These are phyloP conservation scores for Agrochola macilenta DNA, from an alignment of 2,888 invertebrate species.

Conservation along the genomic window DNA sequence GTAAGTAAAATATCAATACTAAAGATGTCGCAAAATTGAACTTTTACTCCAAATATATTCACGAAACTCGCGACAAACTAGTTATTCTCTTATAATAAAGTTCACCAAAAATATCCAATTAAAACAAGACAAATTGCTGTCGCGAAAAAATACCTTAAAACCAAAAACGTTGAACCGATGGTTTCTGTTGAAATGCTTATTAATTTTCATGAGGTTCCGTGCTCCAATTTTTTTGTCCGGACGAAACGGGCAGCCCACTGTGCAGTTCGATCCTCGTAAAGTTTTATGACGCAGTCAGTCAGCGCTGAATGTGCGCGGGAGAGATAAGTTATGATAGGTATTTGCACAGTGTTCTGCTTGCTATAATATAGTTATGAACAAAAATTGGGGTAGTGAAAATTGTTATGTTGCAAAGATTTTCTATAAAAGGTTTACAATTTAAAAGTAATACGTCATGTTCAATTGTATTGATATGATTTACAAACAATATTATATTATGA, in stretches of 20 bases:
- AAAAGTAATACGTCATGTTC: not conserved
- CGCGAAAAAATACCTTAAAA: conserved; percentile 68
- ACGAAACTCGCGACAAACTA: conserved; percentile 27
- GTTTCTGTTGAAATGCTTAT: conserved; percentile 70
- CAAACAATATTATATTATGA: too few species aligned
- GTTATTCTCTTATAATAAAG: conserved; percentile 68
- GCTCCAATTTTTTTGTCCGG: conserved; percentile 69
- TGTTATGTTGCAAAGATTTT: conserved; percentile 1
- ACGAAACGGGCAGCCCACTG: conserved; percentile 62
- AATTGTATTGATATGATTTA: not conserved
- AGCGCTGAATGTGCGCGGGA: conserved; percentile 55
- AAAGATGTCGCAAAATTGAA: not conserved
- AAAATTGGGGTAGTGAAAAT: conserved; percentile 37
- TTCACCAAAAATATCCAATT: conserved; percentile 73
- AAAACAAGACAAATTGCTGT: conserved; percentile 73
- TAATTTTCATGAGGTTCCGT: conserved; percentile 71
- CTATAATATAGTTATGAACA: conserved; percentile 28
- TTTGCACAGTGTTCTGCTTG: conserved; percentile 53
- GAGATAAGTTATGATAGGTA: conserved; percentile 66
- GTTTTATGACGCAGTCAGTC: conserved; percentile 71
- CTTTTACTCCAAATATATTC: conserved; percentile 38
- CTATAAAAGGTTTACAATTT: not conserved
- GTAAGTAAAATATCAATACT: not conserved
- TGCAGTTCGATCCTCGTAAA: conserved; percentile 72
- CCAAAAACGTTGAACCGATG: conserved; percentile 63